Evolutionary conservation across 1,140 invertebrate species (phyloP).

Genomic region (Melanaphis sacchari): DNA sequence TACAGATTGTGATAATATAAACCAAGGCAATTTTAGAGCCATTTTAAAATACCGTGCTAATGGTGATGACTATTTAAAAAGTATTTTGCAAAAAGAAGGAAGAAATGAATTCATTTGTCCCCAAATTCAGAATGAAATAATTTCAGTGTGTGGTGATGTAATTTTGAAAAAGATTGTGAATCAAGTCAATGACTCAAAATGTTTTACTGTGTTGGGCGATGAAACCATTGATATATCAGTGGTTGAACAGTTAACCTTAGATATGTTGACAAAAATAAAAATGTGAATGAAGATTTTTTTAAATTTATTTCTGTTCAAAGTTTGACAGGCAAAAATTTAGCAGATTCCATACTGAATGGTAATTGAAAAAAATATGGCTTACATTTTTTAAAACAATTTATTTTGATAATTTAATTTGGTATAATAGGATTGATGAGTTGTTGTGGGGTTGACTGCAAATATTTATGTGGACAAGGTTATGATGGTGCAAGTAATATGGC

Average conservation of each 20-base stretch:
- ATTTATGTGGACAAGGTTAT: slow-evolving; percentile 15
- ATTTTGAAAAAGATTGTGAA: not conserved
- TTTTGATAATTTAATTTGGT: slow-evolving; percentile 11
- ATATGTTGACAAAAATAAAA: slow-evolving; percentile 19
- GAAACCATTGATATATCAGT: no score
- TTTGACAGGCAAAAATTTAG: not conserved
- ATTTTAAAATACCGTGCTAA: not conserved
- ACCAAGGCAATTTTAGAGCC: slow-evolving; percentile 16
- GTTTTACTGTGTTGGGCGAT: no score
- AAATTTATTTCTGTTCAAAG: slow-evolving; percentile 27
- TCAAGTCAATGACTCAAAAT: no score
- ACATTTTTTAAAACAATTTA: not conserved
- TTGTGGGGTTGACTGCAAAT: not conserved
- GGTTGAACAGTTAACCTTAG: not conserved
- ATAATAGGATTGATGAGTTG: slow-evolving; percentile 28
- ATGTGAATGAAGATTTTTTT: not conserved
- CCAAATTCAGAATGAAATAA: slow-evolving; percentile 12
- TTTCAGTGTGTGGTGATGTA: slow-evolving; percentile 21
- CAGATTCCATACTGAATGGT: slow-evolving; percentile 6
- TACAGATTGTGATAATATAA: not conserved
- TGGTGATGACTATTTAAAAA: not conserved
- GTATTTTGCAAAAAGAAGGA: not conserved
- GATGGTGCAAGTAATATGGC: slow-evolving; percentile 29
- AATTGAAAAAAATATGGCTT: not conserved
- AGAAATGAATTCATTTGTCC: slow-evolving; percentile 17